phyloP scores from a whole-genome alignment of 37 sponge, comb jelly and placozoan genomes.

The Cladorhizidae sp. region DNA sequence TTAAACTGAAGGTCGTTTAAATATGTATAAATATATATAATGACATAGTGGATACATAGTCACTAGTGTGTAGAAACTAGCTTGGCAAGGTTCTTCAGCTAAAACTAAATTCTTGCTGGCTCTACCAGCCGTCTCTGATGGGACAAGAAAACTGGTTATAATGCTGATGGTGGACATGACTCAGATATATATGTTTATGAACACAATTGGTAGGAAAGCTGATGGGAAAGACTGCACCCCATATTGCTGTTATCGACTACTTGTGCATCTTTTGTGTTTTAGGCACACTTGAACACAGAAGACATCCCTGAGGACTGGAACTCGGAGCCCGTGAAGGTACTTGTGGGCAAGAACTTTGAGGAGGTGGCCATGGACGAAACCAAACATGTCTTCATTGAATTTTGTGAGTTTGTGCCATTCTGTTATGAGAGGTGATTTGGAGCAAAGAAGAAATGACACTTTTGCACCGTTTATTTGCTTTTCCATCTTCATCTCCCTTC shows the following conservation, averaged over 20 bases:
- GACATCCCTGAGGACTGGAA: constrained; percentile 98
- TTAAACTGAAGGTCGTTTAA: no score
- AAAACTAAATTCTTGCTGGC: no score
- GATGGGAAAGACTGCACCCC: no score
- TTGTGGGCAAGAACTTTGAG: constrained; percentile 95
- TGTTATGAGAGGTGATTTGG: no score
- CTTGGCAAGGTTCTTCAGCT: no score
- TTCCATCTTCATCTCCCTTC: neutral
- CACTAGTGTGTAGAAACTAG: no score
- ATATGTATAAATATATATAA: no score
- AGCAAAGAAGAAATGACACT: neutral
- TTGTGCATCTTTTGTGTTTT: neutral
- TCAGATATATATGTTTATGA: neutral
- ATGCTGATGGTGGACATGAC: neutral
- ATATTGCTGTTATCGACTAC: neutral
- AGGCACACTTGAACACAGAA: constrained; percentile 89
- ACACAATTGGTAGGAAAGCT: no score
- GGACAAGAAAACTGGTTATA: neutral
- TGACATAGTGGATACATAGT: no score
- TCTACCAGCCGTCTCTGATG: neutral
- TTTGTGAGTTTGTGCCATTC: constrained; percentile 79
- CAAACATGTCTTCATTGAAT: constrained; percentile 94
- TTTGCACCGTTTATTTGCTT: neutral
- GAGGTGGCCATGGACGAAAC: constrained; percentile 71
- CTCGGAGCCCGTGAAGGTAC: constrained; percentile 89